Conservation (phyloP, 2,888 invertebrate species). For the Andrena minutula region DNA sequence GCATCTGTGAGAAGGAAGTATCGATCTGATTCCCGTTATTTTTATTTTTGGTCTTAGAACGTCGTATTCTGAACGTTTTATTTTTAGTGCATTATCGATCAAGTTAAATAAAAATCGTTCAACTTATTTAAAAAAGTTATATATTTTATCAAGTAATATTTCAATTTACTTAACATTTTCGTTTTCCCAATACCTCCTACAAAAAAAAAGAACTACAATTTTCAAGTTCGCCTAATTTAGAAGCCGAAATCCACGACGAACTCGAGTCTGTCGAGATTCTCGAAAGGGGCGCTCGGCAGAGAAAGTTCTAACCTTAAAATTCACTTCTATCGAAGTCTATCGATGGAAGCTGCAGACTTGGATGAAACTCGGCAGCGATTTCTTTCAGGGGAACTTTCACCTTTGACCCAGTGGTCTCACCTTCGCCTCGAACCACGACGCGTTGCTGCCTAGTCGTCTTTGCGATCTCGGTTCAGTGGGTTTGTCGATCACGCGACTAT, state of each 20-base stretch:
- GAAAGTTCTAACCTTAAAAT: slow-evolving; percentile 11
- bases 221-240: too few relatives aligned
- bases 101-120: too few relatives aligned
- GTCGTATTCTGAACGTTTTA: too few relatives aligned
- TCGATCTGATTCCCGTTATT: too few relatives aligned
- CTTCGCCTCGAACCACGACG: slow-evolving; percentile 12
- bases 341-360: background rate
- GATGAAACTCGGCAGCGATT: background rate
- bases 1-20: too few relatives aligned
- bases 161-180: too few relatives aligned
- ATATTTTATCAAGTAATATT: too few relatives aligned
- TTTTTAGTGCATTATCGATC: too few relatives aligned
- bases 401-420: slow-evolving; percentile 17
- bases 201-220: too few relatives aligned
- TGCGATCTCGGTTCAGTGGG: slow-evolving; percentile 28
- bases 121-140: too few relatives aligned
- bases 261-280: background rate
- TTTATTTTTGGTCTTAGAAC: too few relatives aligned
- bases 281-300: background rate
- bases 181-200: too few relatives aligned
- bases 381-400: slow-evolving; percentile 30
- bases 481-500: slow-evolving; percentile 46
- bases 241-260: background rate
- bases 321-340: background rate
- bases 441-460: background rate